phyloP scores from a whole-genome alignment of 2,113 vertebrate genomes.

The Psittacula cyanocephala region DNA sequence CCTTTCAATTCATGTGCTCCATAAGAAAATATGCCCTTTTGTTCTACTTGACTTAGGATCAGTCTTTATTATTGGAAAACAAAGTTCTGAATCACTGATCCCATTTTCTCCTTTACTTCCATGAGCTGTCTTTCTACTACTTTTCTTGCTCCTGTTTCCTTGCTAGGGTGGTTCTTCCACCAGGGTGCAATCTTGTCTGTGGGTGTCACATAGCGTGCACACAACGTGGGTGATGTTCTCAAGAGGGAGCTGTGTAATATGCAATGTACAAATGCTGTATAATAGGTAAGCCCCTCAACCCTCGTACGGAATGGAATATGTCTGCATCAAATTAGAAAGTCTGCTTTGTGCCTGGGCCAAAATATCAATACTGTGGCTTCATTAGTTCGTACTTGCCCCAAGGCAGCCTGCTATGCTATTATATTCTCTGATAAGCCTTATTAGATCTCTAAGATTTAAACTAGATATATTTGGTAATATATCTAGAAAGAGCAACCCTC shows the following conservation, averaged over 20 bases:
- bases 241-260: neutral
- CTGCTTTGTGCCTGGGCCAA: neutral
- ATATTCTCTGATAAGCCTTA: neutral
- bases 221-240: neutral
- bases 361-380: neutral
- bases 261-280: neutral
- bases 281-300: neutral
- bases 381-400: neutral
- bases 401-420: neutral
- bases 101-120: neutral
- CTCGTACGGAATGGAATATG: neutral
- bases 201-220: neutral
- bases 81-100: neutral
- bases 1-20: neutral
- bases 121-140: neutral
- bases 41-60: neutral
- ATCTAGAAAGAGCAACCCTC: neutral
- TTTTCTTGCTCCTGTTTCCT: neutral
- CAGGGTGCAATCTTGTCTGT: neutral
- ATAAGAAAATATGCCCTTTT: neutral
- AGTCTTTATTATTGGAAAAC: neutral
- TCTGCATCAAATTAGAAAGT: neutral
- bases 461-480: neutral
- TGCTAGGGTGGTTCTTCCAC: fast-evolving
- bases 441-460: neutral